Percentiles rank a stretch among this genome's conserved stretches.
Conservation (phyloP, 1,140 invertebrate species). For the Trachelipus rathkii region DNA sequence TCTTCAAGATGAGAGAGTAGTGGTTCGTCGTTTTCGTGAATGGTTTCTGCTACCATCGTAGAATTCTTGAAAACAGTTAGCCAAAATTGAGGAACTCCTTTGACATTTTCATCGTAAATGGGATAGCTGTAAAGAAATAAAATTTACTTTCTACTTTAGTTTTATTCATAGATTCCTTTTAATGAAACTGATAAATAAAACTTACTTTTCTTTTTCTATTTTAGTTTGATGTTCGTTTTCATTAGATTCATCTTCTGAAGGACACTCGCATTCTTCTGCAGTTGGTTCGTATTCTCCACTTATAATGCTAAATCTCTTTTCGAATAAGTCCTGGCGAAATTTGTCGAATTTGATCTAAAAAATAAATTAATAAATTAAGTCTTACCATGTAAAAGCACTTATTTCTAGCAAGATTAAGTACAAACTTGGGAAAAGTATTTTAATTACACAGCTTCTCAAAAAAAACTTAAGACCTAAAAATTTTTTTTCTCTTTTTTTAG, state of each 20-base stretch:
- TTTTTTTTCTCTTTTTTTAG: too few relatives aligned
- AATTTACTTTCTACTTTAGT: not conserved
- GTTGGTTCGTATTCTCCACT: slow-evolving; percentile 67
- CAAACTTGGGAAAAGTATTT: too few relatives aligned
- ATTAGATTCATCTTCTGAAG: slow-evolving; percentile 70
- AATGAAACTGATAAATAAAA: too few relatives aligned
- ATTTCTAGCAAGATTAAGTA: too few relatives aligned
- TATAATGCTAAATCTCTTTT: slow-evolving; percentile 59
- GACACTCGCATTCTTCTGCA: slow-evolving; percentile 78
- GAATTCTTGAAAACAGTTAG: slow-evolving; percentile 93
- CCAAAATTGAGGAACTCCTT: slow-evolving; percentile 96
- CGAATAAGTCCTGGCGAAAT: slow-evolving; percentile 36
- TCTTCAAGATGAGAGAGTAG: slow-evolving; percentile 88
- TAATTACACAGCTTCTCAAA: too few relatives aligned
- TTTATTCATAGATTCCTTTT: too few relatives aligned
- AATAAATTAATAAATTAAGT: too few relatives aligned
- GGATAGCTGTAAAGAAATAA: slow-evolving; percentile 37
- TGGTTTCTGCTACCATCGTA: slow-evolving; percentile 81
- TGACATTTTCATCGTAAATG: slow-evolving; percentile 56
- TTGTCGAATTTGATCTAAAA: slow-evolving; percentile 40
- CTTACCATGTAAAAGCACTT: too few relatives aligned
- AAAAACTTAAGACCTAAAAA: too few relatives aligned
- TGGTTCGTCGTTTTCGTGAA: slow-evolving; percentile 82
- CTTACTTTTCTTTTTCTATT: not conserved
- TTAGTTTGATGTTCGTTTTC: slow-evolving; percentile 55